phyloP scores from a whole-genome alignment of 2,888 invertebrate species.

The Syrista parreyssii region DNA sequence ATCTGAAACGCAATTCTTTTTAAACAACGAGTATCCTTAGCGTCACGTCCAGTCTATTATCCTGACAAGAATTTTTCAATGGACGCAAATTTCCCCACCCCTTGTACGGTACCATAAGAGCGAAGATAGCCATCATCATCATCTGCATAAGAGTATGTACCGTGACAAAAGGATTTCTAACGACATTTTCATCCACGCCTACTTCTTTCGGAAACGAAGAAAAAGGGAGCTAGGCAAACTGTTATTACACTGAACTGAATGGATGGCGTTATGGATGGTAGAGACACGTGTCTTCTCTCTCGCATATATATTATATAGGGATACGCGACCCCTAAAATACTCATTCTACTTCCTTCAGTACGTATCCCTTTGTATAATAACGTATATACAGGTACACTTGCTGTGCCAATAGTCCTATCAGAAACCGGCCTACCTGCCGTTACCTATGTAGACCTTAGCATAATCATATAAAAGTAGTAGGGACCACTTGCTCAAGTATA shows the following conservation, averaged over 20 bases:
- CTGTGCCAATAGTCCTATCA: background rate
- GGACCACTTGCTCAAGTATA: background rate
- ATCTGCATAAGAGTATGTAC: background rate
- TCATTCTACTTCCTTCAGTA: background rate
- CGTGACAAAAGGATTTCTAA: conserved; percentile 13
- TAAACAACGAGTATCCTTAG: background rate
- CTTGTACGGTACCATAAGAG: background rate
- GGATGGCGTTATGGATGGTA: background rate
- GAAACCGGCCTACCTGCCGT: background rate
- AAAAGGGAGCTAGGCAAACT: conserved; percentile 20
- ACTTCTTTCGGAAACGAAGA: conserved; percentile 28
- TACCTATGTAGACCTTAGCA: background rate
- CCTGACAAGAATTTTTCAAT: background rate
- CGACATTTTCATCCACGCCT: conserved; percentile 49
- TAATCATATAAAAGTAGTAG: background rate
- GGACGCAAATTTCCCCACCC: background rate
- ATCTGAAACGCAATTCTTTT: background rate
- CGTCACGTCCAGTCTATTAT: background rate
- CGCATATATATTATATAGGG: background rate
- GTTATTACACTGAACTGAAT: conserved; percentile 12
- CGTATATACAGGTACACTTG: conserved; percentile 17
- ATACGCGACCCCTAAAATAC: background rate
- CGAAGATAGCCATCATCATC: background rate
- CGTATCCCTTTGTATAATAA: background rate
- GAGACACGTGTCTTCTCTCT: background rate